These are phyloP conservation scores for Ondatra zibethicus DNA, from an alignment of 2,113 vertebrate species.

Conservation along the genomic window DNA sequence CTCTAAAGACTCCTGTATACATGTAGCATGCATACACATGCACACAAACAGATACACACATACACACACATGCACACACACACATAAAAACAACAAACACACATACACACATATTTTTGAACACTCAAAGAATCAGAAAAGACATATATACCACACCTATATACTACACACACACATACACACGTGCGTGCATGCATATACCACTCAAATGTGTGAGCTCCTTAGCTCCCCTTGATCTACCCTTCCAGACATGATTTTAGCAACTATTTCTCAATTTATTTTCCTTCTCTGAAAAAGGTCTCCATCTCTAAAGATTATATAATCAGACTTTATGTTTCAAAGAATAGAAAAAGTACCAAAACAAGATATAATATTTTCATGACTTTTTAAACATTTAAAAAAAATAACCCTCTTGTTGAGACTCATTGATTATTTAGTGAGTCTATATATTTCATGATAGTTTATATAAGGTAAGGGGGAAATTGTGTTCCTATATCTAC, in stretches of 20 bases:
- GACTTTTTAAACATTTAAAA: not conserved
- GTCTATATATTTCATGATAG: not conserved
- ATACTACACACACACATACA: not conserved
- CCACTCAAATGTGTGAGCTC: rapidly evolving
- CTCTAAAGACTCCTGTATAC: too few species aligned
- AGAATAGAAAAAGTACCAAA: not conserved
- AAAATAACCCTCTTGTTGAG: not conserved
- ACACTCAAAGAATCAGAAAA: not conserved
- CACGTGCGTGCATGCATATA: rapidly evolving
- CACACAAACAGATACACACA: not conserved
- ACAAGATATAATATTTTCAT: not conserved
- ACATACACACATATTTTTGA: not conserved
- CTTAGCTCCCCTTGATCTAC: not conserved
- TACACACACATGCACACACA: not conserved
- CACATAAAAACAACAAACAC: not conserved
- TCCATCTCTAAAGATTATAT: not conserved
- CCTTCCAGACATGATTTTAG: too few species aligned
- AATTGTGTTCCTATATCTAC: not conserved
- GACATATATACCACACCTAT: not conserved
- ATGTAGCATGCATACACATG: too few species aligned
- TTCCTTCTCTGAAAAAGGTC: not conserved
- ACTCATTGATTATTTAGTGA: not conserved
- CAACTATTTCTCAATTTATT: not conserved
- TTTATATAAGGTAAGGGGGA: not conserved
- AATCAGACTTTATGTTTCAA: not conserved